Evolutionary conservation across 2,888 invertebrate genomes (phyloP).

Genomic region (Pteria penguin): DNA sequence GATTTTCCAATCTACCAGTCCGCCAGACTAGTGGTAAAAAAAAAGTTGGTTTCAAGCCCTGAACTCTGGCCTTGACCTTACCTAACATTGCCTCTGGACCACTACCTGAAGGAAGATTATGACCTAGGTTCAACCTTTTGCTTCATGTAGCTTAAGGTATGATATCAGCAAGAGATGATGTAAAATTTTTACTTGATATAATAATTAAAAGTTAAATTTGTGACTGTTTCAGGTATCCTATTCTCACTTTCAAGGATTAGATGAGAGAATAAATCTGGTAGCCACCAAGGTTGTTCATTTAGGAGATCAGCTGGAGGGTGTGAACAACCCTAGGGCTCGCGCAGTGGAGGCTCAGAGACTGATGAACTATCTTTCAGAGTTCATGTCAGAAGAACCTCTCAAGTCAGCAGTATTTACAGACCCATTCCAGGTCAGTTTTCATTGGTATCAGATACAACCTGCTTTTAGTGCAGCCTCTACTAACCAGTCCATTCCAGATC

Average conservation of each 20-base stretch:
- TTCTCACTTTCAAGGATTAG: conserved; percentile 93
- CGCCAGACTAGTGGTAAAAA: too few species aligned
- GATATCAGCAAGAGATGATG: too few species aligned
- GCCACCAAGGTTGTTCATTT: conserved; percentile 98
- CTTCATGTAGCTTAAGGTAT: too few species aligned
- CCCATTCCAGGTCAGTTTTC: conserved; percentile 84
- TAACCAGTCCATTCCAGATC: not conserved
- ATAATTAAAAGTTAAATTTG: too few species aligned
- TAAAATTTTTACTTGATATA: too few species aligned
- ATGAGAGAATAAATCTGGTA: conserved; percentile 97
- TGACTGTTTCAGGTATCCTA: conserved; percentile 85
- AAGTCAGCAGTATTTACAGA: conserved; percentile 93
- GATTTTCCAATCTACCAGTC: too few species aligned
- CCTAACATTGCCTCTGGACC: too few species aligned
- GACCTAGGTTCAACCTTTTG: too few species aligned
- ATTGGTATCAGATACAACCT: not conserved
- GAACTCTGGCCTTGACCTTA: too few species aligned
- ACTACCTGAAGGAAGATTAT: too few species aligned
- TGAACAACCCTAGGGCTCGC: conserved; percentile 94
- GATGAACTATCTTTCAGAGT: conserved; percentile 94
- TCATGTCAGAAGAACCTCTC: conserved; percentile 91
- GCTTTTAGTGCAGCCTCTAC: not conserved
- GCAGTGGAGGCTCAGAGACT: conserved; percentile 97
- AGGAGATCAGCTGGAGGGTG: conserved; percentile 98
- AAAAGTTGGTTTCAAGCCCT: too few species aligned